Percentiles rank a stretch among this genome's conserved stretches.
Conservation (phyloP, 2,113 vertebrate genomes). For the Bostrychus sinensis region DNA sequence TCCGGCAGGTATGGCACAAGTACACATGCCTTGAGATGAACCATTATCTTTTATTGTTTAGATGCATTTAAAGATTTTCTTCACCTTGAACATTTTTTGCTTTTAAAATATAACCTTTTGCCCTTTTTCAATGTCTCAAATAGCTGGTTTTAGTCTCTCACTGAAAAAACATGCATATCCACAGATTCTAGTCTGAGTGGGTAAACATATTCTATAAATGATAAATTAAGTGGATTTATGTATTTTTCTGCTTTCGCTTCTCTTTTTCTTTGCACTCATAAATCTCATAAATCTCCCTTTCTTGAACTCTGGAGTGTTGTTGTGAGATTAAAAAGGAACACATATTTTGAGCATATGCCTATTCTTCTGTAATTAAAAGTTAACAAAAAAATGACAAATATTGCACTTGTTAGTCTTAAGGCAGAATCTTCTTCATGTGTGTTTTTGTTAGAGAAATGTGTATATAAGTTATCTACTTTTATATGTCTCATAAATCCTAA, state of each 20-base stretch:
- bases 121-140: neutral
- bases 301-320: neutral
- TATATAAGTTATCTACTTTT: no score
- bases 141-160: neutral
- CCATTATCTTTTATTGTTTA: neutral
- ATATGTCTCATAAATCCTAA: no score
- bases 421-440: slow-evolving; percentile 14
- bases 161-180: neutral
- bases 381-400: slow-evolving; percentile 46
- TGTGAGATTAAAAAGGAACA: slow-evolving; percentile 12
- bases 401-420: slow-evolving; percentile 11
- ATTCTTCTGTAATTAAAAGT: slow-evolving; percentile 50
- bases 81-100: neutral
- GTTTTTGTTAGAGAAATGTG: no score
- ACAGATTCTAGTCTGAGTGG: neutral
- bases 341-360: slow-evolving; percentile 38
- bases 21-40: neutral
- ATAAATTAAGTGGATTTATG: slow-evolving; percentile 41
- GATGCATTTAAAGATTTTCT: neutral
- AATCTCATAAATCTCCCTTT: neutral
- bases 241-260: neutral
- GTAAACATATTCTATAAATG: slow-evolving; percentile 23
- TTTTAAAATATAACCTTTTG: neutral
- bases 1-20: neutral
- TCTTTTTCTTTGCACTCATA: neutral